Percentiles rank a stretch among this genome's conserved stretches.
Conservation (phyloP, 2,888 invertebrate genomes). For the Polydrusus cervinus region DNA sequence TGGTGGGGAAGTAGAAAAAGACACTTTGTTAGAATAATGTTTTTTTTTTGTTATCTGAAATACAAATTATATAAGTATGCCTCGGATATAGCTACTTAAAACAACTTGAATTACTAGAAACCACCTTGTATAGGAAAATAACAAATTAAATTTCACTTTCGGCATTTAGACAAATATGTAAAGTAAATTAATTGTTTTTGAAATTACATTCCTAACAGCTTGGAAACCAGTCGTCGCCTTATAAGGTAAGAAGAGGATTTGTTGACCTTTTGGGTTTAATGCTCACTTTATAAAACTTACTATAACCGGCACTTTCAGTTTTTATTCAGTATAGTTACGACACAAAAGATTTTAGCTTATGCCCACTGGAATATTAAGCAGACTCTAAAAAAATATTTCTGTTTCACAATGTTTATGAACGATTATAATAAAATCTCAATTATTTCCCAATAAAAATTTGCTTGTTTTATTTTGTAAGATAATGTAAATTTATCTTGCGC, state of each 20-base stretch:
- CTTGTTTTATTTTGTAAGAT: no score
- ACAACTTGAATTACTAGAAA: no score
- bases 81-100: no score
- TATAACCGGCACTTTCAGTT: conserved; percentile 3
- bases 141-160: conserved; percentile 6
- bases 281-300: background rate
- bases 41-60: no score
- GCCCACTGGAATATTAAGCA: background rate
- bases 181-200: background rate
- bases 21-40: no score
- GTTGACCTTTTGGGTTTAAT: conserved; percentile 16
- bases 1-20: no score
- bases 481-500: no score
- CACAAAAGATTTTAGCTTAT: background rate
- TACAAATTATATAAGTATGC: no score
- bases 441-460: no score
- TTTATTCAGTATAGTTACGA: conserved; percentile 4
- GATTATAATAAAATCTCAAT: no score
- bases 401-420: no score
- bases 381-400: no score
- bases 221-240: conserved; percentile 7
- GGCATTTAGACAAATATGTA: background rate
- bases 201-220: conserved; percentile 9
- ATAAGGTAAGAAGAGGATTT: conserved; percentile 10
- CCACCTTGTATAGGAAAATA: background rate